Conservation (phyloP, 2,888 invertebrate species). For the Phoronis australis region DNA sequence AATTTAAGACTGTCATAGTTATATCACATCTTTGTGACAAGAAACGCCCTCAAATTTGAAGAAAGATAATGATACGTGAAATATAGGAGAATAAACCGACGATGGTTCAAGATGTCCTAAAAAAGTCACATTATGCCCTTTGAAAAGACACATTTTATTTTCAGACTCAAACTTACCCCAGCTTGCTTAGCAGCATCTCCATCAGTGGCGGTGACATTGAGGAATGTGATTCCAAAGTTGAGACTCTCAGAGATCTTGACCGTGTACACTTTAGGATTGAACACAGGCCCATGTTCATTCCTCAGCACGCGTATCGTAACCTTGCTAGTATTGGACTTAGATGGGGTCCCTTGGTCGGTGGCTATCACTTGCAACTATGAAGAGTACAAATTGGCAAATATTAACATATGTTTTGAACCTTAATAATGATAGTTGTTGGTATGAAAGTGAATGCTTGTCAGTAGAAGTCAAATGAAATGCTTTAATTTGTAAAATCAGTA, state of each 20-base stretch:
- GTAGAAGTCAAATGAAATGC: too few species aligned
- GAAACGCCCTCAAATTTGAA: too few species aligned
- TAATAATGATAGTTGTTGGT: conserved; percentile 11
- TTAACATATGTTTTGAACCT: neutral
- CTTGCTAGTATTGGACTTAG: conserved; percentile 11
- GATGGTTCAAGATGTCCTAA: too few species aligned
- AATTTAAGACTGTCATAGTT: too few species aligned
- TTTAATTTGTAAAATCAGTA: too few species aligned
- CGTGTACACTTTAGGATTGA: conserved; percentile 19
- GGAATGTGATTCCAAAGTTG: conserved; percentile 1
- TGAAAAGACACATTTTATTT: too few species aligned
- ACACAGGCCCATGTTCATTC: conserved; percentile 32
- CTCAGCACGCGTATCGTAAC: conserved; percentile 33
- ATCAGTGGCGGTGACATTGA: neutral
- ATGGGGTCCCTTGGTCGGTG: conserved; percentile 19
- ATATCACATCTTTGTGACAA: too few species aligned
- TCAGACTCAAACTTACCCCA: conserved; percentile 15
- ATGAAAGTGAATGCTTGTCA: conserved; percentile 19
- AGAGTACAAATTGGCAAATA: conserved; percentile 5
- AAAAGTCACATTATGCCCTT: neutral
- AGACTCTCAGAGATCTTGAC: neutral
- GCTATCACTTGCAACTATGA: conserved; percentile 26
- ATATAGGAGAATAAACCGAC: too few species aligned
- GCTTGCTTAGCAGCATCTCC: conserved; percentile 19
- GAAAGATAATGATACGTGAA: too few species aligned